Base-by-base conservation (phyloP, 2,113 vertebrate genomes). In the Sitta europaea region DNA sequence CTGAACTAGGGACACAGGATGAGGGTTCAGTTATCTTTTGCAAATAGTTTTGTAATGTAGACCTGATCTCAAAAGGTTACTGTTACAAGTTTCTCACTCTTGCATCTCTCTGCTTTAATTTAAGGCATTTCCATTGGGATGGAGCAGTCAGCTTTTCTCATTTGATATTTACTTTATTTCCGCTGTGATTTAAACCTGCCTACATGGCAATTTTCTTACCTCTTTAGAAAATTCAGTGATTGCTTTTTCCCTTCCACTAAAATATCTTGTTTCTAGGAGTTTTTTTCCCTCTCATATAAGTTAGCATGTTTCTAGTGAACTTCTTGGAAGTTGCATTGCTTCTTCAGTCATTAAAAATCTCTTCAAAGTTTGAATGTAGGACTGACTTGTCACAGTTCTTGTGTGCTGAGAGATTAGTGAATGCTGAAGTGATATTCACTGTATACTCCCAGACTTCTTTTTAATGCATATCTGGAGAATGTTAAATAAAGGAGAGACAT, bases 81-180 rank as follows among this genome's bases (percentile, higher is more conserved):
- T 33, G 12, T 77, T 58, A 13, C 9, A 76, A 50, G 72, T 92
- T 88, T 78, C 81, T 94, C 47, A 33, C 35, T 50, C 42, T 51
- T 78, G 87, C 81, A 94, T 82, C 12, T 91, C 57, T 82, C 50
- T 36, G 35, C 38, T 90, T 96, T 92, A 94, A 94, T 92, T 91
- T 88, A 92, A 94, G 71, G 23, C 27, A 21, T 80, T 93, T 90
- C 95, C 62, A 59, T 16, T 83, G 81, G 74, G 92, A 92, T 73
- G 57, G 17, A 93, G 58, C 22, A 90, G 40, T 66, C 90, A 92
- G 20, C 54, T 75, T 51, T 93, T 78, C 81, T 92, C 53, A 75
- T 88, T 92, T 92, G 87, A 63, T 95, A 96, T 95, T 96, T 96
- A 89, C 73, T 89, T 97, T 83, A 92, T 88, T 91, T 96, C 93